Evolutionary conservation across 2,797 vertebrate species (phyloP).

Genomic region (Eupleurogrammus muticus): DNA sequence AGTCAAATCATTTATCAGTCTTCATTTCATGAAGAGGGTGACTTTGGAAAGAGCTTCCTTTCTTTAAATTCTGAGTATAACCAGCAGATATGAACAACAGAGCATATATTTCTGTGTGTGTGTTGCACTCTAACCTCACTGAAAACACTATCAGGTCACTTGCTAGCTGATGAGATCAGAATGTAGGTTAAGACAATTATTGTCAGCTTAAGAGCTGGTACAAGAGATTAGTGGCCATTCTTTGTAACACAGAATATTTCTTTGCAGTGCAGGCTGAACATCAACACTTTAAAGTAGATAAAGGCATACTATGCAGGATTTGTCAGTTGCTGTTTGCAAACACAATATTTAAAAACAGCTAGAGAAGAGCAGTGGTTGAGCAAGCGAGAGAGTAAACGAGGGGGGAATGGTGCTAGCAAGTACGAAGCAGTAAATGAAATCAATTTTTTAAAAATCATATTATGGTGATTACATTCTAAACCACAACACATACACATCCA

Average conservation of each 20-base stretch:
- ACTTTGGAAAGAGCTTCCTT: background rate
- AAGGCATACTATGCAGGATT: too few species aligned
- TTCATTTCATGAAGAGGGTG: constrained; percentile 31
- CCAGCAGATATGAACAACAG: background rate
- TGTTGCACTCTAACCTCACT: constrained; percentile 10
- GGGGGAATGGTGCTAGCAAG: too few species aligned
- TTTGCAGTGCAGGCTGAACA: constrained; percentile 9
- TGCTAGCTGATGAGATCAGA: constrained; percentile 49
- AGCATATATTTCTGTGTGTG: constrained; percentile 4
- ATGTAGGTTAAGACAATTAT: constrained; percentile 84
- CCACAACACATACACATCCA: too few species aligned
- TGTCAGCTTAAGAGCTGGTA: constrained; percentile 58
- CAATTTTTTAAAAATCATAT: too few species aligned
- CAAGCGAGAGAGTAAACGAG: too few species aligned
- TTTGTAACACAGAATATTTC: constrained; percentile 33
- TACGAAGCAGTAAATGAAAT: too few species aligned
- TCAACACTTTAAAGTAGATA: constrained; percentile 9
- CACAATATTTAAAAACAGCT: too few species aligned
- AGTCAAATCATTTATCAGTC: constrained; percentile 48
- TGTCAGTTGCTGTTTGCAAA: background rate
- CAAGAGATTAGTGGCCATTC: constrained; percentile 58
- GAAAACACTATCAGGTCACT: constrained; percentile 27
- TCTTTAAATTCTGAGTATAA: background rate
- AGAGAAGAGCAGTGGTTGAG: too few species aligned
- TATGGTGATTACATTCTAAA: too few species aligned